Evolutionary conservation across 2,888 invertebrate species (phyloP).

Genomic region (Drosophila subquinaria): DNA sequence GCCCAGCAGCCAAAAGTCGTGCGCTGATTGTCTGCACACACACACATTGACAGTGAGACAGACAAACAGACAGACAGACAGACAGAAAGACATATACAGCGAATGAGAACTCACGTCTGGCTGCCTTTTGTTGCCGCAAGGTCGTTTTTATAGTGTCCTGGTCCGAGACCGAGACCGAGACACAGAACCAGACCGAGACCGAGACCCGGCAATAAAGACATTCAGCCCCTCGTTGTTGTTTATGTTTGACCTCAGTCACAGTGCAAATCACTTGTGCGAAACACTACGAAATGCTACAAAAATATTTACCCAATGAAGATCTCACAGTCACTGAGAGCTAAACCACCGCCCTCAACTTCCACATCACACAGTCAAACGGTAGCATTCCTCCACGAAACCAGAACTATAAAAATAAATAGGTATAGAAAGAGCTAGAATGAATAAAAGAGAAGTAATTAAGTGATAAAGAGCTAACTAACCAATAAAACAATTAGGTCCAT

Average conservation of each 20-base stretch:
- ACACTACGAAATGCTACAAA: slow-evolving; percentile 79
- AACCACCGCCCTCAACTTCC: not conserved
- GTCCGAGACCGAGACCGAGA: slow-evolving; percentile 7
- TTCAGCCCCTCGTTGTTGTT: slow-evolving; percentile 52
- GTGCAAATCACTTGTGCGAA: slow-evolving; percentile 75
- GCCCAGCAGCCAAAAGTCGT: slow-evolving; percentile 69
- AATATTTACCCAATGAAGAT: slow-evolving; percentile 83
- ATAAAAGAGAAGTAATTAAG: slow-evolving; percentile 39
- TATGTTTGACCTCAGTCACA: slow-evolving; percentile 70
- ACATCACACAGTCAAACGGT: slow-evolving; percentile 3
- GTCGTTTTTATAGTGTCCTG: slow-evolving; percentile 76
- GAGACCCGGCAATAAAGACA: slow-evolving; percentile 54
- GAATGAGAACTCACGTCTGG: slow-evolving; percentile 55
- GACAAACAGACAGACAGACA: slow-evolving; percentile 22
- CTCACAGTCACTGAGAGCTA: slow-evolving; percentile 29
- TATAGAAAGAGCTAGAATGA: not conserved
- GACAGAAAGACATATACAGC: slow-evolving; percentile 16
- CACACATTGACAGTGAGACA: not conserved
- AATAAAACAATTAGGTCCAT: slow-evolving; percentile 29
- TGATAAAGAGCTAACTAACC: slow-evolving; percentile 30
- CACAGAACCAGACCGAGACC: not conserved
- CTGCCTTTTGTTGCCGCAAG: slow-evolving; percentile 77
- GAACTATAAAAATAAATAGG: not conserved
- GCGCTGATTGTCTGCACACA: slow-evolving; percentile 55
- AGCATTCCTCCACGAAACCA: slow-evolving; percentile 5